Conservation (phyloP, 35 echinoderm and acorn worm species). For the Holothuria glaberrima region DNA sequence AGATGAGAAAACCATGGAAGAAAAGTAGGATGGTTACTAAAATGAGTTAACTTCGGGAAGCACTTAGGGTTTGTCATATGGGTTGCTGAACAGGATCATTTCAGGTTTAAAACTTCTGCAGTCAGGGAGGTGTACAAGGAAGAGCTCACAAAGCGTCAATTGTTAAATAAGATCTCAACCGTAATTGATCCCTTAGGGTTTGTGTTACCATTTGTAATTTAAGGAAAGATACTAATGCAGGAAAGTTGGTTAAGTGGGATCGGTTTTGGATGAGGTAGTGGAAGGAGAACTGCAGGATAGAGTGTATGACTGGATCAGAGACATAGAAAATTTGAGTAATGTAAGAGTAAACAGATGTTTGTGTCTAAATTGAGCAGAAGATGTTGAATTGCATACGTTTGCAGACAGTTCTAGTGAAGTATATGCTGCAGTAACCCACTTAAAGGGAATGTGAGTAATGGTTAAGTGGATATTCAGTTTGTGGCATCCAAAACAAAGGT, state of each 20-base stretch:
- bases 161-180: slow-evolving; percentile 49
- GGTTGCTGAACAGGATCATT: slow-evolving; percentile 55
- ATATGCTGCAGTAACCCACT: slow-evolving; percentile 38
- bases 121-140: background rate
- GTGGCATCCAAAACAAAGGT: slow-evolving; percentile 60
- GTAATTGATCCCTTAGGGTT: slow-evolving; percentile 59
- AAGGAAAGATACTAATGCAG: slow-evolving; percentile 38
- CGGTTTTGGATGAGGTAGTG: slow-evolving; percentile 31
- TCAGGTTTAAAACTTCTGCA: background rate
- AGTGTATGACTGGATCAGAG: slow-evolving; percentile 11
- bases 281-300: background rate
- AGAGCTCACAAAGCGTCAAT: slow-evolving; percentile 41
- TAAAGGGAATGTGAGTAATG: background rate
- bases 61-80: slow-evolving; percentile 52
- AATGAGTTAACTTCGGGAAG: slow-evolving; percentile 32
- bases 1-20: slow-evolving; percentile 31
- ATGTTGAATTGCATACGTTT: slow-evolving; percentile 49
- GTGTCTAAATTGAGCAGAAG: background rate
- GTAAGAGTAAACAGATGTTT: slow-evolving; percentile 58
- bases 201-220: slow-evolving; percentile 24
- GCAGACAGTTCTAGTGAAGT: slow-evolving; percentile 54
- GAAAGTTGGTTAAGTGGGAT: slow-evolving; percentile 40
- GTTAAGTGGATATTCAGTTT: background rate
- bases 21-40: slow-evolving; percentile 1
- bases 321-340: slow-evolving; percentile 27